Evolutionary conservation across 2,113 vertebrate species (phyloP), one percentile per base, ranked within the genome.

Genomic region (Mastomys coucha): DNA sequence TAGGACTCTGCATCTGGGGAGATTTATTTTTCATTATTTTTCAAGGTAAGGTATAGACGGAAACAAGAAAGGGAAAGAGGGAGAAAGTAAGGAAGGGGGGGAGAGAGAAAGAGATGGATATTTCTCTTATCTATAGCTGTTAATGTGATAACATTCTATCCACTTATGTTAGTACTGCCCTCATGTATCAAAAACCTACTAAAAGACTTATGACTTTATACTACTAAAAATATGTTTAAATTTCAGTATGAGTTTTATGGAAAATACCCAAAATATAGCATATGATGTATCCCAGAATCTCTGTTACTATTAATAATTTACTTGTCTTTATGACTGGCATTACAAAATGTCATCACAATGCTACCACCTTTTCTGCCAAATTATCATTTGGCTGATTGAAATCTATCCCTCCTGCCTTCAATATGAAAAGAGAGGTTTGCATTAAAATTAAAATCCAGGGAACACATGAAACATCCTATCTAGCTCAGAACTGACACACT

Each of bases 131-230:
- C 36, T 39, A 39, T 73, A 72, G 45, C 19, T 45, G 58, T 45
- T 45, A 45, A 45, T 81, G 10, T 13, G 14, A 80, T 13, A 80
- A 36, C 39, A 58, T 56, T 87, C 53, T 69, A 80, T 51, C 7
- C 42, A 63, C 13, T 89, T 53, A n/a, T 14, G 1, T n/a, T 1
- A 5, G 1, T 60, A 6, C 10, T 8, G 4, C 1, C 24, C 20
- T 8, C 28, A 31, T 28, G 31, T 58, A 1, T 3, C 2, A n/a
- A 58, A 11, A 5, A 45, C 13, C 22, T n/a, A 14, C 28, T 45
- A 72, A 80, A 70, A 8, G 24, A 28, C 0, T 14, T 63, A 69
- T 16, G 13, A 80, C 5, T 17, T 80, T 36, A 49, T 60, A 75
- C 11, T 75, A 13, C 73, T 42, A 63, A 45, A 85, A 84, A 85